phyloP scores from a whole-genome alignment of 2,888 invertebrate genomes.

The Pandemis cinnamomeana region DNA sequence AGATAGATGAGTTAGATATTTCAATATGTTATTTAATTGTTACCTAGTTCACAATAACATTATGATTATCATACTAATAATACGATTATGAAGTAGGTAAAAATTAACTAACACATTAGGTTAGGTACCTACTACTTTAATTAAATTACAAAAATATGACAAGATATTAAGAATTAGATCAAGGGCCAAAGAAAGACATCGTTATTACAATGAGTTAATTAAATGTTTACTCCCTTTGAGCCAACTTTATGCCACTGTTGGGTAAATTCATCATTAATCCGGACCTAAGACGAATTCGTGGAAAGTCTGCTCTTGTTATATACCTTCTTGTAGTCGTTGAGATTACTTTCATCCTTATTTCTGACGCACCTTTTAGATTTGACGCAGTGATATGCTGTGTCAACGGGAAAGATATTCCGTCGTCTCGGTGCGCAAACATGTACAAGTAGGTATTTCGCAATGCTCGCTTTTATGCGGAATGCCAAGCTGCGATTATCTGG shows the following conservation, averaged over 20 bases:
- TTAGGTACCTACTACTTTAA: too few relatives aligned
- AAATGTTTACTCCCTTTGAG: too few relatives aligned
- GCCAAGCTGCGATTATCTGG: not conserved
- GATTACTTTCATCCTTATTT: not conserved
- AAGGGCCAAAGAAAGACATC: too few relatives aligned
- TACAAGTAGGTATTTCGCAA: not conserved
- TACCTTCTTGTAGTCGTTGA: not conserved
- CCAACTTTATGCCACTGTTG: too few relatives aligned
- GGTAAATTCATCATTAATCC: too few relatives aligned
- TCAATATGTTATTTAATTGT: not conserved
- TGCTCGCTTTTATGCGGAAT: not conserved
- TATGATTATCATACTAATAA: too few relatives aligned
- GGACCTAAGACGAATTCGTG: too few relatives aligned
- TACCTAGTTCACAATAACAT: not conserved
- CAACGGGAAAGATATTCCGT: not conserved
- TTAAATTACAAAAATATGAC: too few relatives aligned
- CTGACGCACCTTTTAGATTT: conserved; percentile 1
- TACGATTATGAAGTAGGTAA: too few relatives aligned
- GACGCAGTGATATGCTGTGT: conserved; percentile 1
- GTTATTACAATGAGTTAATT: too few relatives aligned
- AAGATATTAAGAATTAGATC: too few relatives aligned
- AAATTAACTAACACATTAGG: too few relatives aligned
- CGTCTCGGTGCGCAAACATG: not conserved
- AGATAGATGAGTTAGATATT: not conserved
- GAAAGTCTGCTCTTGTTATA: not conserved